Conservation (phyloP, 1,140 invertebrate species). For the Drosophila repletoides region DNA sequence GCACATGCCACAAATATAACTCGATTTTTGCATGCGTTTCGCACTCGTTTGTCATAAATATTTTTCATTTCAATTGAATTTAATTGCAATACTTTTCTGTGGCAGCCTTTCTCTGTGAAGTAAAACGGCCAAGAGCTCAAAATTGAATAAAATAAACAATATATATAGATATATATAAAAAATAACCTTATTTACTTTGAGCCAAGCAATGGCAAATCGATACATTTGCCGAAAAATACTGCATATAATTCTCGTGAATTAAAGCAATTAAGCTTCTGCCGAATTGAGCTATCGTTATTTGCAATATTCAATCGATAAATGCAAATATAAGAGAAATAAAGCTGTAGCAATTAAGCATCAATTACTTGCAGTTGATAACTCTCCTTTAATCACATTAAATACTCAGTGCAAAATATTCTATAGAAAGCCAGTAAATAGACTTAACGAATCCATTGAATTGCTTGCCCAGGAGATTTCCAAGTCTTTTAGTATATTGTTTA, state of each 20-base stretch:
- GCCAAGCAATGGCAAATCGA: too few relatives aligned
- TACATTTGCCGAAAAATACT: not conserved
- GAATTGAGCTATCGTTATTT: not conserved
- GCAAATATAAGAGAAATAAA: not conserved
- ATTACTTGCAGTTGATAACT: slow-evolving; percentile 1
- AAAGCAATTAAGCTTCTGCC: not conserved
- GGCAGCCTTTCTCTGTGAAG: not conserved
- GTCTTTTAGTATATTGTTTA: too few relatives aligned
- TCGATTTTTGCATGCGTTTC: slow-evolving; percentile 31
- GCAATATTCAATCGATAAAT: not conserved
- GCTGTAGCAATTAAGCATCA: not conserved
- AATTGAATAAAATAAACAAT: slow-evolving; percentile 36
- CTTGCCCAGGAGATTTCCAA: not conserved
- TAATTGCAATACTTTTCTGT: slow-evolving; percentile 19
- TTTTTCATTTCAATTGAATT: slow-evolving; percentile 35
- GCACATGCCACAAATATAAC: slow-evolving; percentile 35
- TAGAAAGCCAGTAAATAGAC: not conserved
- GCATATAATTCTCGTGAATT: not conserved
- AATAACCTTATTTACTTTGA: too few relatives aligned
- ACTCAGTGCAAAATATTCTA: not conserved
- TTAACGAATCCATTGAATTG: not conserved
- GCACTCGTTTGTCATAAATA: slow-evolving; percentile 22
- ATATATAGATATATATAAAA: not conserved
- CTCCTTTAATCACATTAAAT: not conserved
- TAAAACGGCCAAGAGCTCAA: slow-evolving; percentile 27